Conservation (phyloP, 1,140 invertebrate genomes). For the Drosophila tani region DNA sequence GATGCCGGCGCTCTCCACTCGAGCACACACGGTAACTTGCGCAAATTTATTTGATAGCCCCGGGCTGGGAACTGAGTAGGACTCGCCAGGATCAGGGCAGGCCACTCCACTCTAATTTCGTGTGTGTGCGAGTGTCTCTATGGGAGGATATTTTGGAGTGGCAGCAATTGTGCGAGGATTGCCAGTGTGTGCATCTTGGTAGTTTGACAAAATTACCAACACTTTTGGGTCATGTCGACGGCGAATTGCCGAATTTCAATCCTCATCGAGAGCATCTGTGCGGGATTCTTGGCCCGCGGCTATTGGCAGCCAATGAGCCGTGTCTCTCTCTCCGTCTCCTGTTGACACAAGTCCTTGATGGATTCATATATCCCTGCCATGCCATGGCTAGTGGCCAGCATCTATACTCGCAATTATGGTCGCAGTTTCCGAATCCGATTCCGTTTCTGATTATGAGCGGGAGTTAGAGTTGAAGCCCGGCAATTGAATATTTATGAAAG, state of each 20-base stretch:
- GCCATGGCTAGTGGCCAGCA: conserved; percentile 29
- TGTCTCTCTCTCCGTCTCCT: conserved; percentile 52
- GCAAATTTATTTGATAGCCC: conserved; percentile 63
- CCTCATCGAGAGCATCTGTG: conserved; percentile 77
- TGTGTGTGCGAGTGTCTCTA: no score
- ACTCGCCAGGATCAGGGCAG: conserved; percentile 45
- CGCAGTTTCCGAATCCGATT: conserved; percentile 48
- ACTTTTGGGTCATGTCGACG: conserved; percentile 56
- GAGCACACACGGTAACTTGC: conserved; percentile 58
- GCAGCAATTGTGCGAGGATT: conserved; percentile 22
- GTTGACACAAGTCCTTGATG: conserved; percentile 75
- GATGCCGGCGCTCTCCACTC: conserved; percentile 31
- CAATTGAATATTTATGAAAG: conserved; percentile 79
- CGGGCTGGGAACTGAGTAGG: conserved; percentile 20
- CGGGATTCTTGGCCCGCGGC: conserved; percentile 77
- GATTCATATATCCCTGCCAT: conserved; percentile 58
- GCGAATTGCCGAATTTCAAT: conserved; percentile 57
- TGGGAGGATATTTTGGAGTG: conserved; percentile 20
- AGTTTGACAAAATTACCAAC: conserved; percentile 62
- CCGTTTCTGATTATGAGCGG: conserved; percentile 67
- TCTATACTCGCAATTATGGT: conserved; percentile 52
- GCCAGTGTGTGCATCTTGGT: conserved; percentile 49
- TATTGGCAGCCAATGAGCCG: conserved; percentile 77
- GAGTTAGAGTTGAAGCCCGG: conserved; percentile 24
- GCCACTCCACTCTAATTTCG: conserved; percentile 48